A percentile compares a stretch with the other conserved stretches of the same genome.
These are phyloP conservation scores for Chromis chromis DNA, from an alignment of 2,797 vertebrate genomes.

Conservation along the genomic window DNA sequence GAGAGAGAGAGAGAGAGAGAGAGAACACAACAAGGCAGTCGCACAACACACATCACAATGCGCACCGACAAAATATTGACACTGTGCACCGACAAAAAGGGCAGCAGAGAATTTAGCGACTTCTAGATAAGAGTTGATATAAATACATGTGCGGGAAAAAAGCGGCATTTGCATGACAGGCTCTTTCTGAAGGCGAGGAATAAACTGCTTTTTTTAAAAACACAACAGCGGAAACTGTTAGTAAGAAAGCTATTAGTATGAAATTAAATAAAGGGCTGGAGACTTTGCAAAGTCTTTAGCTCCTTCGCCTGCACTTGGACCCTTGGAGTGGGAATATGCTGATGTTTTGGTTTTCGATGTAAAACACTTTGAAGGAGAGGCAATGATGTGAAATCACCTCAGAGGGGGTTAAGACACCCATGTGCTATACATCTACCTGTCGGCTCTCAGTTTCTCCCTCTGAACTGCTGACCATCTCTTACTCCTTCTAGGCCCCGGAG, in stretches of 20 bases:
- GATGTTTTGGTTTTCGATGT: slow-evolving; percentile 56
- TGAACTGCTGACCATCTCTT: slow-evolving; percentile 68
- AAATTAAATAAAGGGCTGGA: background rate
- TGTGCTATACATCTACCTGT: slow-evolving; percentile 47
- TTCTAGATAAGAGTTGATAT: slow-evolving; percentile 28
- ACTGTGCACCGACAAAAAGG: slow-evolving; percentile 43
- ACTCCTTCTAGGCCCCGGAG: slow-evolving; percentile 29
- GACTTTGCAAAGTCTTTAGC: background rate
- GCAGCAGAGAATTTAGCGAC: slow-evolving; percentile 28
- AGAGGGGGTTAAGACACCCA: slow-evolving; percentile 27
- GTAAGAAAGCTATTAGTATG: background rate
- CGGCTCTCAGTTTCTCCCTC: slow-evolving; percentile 37
- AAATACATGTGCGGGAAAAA: slow-evolving; percentile 35
- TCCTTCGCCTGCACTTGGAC: slow-evolving; percentile 12
- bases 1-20: slow-evolving; percentile 23
- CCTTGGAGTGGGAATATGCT: slow-evolving; percentile 44
- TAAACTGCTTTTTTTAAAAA: slow-evolving; percentile 15
- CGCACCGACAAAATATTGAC: slow-evolving; percentile 65
- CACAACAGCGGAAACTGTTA: background rate
- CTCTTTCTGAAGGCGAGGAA: slow-evolving; percentile 15
- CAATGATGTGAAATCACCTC: slow-evolving; percentile 63
- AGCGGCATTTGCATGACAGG: slow-evolving; percentile 20
- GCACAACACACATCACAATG: slow-evolving; percentile 49
- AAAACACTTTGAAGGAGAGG: slow-evolving; percentile 45
- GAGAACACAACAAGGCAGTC: slow-evolving; percentile 34